Conservation (phyloP, 2,113 vertebrate species). For the Lathamus discolor region DNA sequence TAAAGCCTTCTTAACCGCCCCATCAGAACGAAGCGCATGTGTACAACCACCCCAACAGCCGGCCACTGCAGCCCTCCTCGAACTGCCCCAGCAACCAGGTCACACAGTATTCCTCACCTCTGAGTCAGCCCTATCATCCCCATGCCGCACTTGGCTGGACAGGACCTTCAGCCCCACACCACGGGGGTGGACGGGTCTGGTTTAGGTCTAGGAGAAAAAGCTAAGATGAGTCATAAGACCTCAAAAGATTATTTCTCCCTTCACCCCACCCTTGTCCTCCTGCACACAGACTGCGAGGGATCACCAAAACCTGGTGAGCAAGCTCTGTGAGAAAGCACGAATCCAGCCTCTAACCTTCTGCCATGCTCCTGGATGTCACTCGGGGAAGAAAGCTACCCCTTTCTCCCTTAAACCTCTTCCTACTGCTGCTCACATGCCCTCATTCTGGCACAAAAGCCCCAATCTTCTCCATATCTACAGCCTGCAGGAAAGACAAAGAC, state of each 20-base stretch:
- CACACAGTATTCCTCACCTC: neutral
- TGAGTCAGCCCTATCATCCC: neutral
- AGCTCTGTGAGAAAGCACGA: neutral
- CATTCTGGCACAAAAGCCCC: neutral
- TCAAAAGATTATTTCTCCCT: neutral
- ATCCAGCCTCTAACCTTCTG: neutral
- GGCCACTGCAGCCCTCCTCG: neutral
- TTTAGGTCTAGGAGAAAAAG: neutral
- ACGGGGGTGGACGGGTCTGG: neutral
- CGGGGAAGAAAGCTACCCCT: neutral
- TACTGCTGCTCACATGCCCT: neutral
- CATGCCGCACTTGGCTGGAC: rapidly evolving
- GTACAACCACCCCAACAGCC: neutral
- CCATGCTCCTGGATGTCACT: neutral
- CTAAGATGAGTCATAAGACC: neutral
- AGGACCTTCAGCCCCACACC: neutral
- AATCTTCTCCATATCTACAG: rapidly evolving
- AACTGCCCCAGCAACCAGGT: neutral
- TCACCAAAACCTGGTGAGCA: neutral
- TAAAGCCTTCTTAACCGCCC: neutral
- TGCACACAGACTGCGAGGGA: neutral
- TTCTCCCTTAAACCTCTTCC: neutral
- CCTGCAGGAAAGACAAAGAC: neutral
- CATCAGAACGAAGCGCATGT: neutral
- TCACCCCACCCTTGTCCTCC: neutral